Conservation (phyloP, 2,797 vertebrate species). For the Mus spretus region DNA sequence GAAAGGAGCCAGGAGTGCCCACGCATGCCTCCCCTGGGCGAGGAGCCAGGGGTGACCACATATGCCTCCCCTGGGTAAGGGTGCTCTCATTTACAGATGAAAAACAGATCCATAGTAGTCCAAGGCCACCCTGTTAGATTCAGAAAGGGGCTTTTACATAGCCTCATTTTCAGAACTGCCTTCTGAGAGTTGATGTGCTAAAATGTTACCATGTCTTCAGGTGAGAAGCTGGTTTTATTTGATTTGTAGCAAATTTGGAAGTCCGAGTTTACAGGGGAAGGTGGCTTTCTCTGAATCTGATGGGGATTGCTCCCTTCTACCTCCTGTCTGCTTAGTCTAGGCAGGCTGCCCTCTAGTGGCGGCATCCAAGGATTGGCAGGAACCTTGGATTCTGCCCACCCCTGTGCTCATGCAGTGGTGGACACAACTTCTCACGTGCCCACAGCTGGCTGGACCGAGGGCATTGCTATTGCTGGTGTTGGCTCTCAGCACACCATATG, state of each 20-base stretch:
- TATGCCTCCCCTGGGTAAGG: neutral
- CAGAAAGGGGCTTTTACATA: neutral
- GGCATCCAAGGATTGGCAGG: neutral
- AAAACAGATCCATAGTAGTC: no score
- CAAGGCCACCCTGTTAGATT: neutral
- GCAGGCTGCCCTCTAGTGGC: neutral
- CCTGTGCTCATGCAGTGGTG: rapidly evolving
- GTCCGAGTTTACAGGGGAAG: neutral
- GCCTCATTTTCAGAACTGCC: neutral
- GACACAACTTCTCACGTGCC: neutral
- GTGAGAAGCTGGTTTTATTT: neutral
- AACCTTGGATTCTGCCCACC: rapidly evolving
- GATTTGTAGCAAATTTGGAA: neutral
- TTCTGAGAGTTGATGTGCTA: neutral
- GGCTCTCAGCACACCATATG: neutral
- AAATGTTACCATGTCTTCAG: neutral
- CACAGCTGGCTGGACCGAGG: no score
- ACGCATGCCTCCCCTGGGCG: neutral
- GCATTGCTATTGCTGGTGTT: neutral
- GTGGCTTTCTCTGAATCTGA: neutral
- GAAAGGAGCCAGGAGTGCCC: neutral
- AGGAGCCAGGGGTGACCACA: no score
- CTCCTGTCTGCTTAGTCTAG: neutral
- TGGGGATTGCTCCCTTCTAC: rapidly evolving
- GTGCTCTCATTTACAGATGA: neutral